Evolutionary conservation across 2,888 invertebrate species (phyloP).

Genomic region (Drosophila ochracea): DNA sequence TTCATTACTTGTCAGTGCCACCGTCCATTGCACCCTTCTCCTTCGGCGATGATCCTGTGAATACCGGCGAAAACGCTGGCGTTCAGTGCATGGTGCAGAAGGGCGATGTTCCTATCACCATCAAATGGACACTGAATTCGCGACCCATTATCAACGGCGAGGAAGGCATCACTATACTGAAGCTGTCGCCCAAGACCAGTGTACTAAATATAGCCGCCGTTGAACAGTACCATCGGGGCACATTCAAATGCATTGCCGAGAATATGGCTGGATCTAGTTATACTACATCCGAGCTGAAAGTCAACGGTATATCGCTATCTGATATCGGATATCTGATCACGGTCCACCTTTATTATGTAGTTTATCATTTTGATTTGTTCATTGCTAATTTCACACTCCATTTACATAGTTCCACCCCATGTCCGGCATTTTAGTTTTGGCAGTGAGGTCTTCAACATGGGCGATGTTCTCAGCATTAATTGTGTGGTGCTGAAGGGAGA

Average conservation of each 20-base stretch:
- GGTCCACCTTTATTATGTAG: conserved; percentile 10
- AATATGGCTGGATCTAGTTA: conserved; percentile 89
- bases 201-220: conserved; percentile 89
- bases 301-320: conserved; percentile 87
- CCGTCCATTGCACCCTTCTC: conserved; percentile 88
- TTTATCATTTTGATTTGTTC: conserved; percentile 47
- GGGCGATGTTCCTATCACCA: conserved; percentile 92
- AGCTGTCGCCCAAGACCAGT: conserved; percentile 88
- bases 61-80: conserved; percentile 89
- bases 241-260: conserved; percentile 90
- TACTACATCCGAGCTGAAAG: conserved; percentile 89
- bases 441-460: conserved; percentile 87
- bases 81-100: conserved; percentile 90
- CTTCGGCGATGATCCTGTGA: conserved; percentile 89
- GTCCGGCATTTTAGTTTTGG: conserved; percentile 87
- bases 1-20: conserved; percentile 86
- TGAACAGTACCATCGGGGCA: conserved; percentile 89
- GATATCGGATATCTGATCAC: neutral
- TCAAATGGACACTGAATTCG: conserved; percentile 89
- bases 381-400: conserved; percentile 30
- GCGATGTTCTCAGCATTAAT: conserved; percentile 88
- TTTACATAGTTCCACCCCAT: conserved; percentile 85
- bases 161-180: conserved; percentile 86
- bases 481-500: conserved; percentile 92
- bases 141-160: conserved; percentile 85